These are phyloP conservation scores for Cryptotermes secundus DNA, from an alignment of 1,140 invertebrate species.

Conservation along the genomic window DNA sequence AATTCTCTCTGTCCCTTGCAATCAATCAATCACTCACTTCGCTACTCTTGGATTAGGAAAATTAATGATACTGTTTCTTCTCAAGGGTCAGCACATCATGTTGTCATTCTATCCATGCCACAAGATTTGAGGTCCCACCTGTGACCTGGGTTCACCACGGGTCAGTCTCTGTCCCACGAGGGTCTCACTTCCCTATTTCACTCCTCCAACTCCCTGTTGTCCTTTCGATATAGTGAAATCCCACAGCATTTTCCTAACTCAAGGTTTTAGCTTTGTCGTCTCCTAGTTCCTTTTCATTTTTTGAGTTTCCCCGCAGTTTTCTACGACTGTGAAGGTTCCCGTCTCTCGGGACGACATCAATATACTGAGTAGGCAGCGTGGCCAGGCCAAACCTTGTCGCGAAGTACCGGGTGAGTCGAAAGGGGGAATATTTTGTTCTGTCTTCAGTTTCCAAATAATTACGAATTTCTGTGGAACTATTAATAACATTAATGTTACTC, in stretches of 20 bases:
- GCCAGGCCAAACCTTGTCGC: neutral
- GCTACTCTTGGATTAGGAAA: neutral
- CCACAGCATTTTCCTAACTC: neutral
- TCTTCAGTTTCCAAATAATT: no score
- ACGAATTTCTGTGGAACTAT: no score
- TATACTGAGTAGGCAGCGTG: conserved; percentile 5
- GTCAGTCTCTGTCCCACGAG: neutral
- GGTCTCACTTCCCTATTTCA: neutral
- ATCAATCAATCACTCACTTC: neutral
- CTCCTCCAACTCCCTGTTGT: neutral
- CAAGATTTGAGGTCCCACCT: neutral
- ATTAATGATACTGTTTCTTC: neutral
- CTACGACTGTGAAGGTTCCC: neutral
- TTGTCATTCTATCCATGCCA: no score
- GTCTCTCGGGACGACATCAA: neutral
- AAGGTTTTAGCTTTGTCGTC: conserved; percentile 15
- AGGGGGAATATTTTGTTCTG: no score
- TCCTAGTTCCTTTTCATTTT: conserved; percentile 14
- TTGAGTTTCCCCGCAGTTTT: neutral
- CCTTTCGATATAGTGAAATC: no score
- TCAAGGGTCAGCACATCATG: neutral
- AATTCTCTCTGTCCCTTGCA: neutral
- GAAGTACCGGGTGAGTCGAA: neutral
- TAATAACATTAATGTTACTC: no score
- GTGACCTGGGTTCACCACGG: neutral